Base-by-base conservation (phyloP, 1,140 invertebrate genomes). In the Sminthurinus signatus region DNA sequence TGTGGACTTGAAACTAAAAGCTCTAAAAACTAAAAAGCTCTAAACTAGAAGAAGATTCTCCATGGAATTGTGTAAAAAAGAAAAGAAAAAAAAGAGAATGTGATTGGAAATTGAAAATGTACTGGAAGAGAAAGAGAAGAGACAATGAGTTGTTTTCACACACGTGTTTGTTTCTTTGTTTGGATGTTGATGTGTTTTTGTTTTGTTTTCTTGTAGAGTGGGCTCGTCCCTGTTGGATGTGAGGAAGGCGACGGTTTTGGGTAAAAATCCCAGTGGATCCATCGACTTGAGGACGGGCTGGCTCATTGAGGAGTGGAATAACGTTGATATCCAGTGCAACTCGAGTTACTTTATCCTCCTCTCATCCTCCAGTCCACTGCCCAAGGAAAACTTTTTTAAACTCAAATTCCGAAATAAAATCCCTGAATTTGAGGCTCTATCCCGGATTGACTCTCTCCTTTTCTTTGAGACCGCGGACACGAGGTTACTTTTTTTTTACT, bases 381-480 rank as follows among this genome's bases (percentile, higher is more conserved):
- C 51, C 8, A 31, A 28, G 21, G 31, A 54, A 21, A 67, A 70
- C 32, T 67, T 36, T 31, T 21, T 67, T 32, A 64, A 59, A n/a
- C 59, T 71, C 46, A 65, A 59, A 60, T 17, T 65, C 8, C 39
- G 60, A 50, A 71, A 71, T 52, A 21, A 48, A 21, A 68, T 71
- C 19, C 69, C 69, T 1, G 62, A 59, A 1, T 31, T 71, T 12
- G 46, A 60, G 2, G 32, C 14, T 8, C 50, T 71, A 8, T 43
- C 59, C 1, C 15, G 15, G 3, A n/a, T 71, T n/a, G 69, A 71
- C 32, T 64, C 66, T 4, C 23, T 50, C 19, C 17, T 68, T 15
- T 43, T 46, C 25, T 50, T 51, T 25, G 60, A 68, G 50, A 56
- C 62, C 0, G 31, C 43, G n/a, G n/a, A 44, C 21, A 15, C 8